Evolutionary conservation across 2,113 vertebrate species (phyloP).

Genomic region (Sorex fumeus): DNA sequence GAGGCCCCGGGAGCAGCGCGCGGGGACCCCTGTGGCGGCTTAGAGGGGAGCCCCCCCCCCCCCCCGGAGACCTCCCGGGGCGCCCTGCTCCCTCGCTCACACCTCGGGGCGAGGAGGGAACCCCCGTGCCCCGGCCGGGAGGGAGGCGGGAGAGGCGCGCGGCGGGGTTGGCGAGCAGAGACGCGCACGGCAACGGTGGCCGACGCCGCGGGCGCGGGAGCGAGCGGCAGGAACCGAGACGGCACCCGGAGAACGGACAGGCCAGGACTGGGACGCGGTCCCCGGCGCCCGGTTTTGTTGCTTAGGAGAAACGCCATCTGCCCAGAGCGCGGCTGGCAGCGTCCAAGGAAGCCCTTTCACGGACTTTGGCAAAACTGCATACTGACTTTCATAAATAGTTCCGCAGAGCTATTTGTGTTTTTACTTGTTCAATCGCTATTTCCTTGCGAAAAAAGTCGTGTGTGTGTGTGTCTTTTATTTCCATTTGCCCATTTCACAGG

Average conservation of each 20-base stretch:
- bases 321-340: background rate
- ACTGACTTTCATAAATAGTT: conserved; percentile 81
- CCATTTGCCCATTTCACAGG: conserved; percentile 52
- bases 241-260: background rate
- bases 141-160: no score
- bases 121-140: rapidly evolving
- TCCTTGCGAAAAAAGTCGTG: background rate
- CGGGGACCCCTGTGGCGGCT: conserved; percentile 57
- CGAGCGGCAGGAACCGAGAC: background rate
- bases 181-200: background rate
- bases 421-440: conserved; percentile 56
- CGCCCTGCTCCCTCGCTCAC: conserved; percentile 84
- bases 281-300: background rate
- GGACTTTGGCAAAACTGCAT: conserved; percentile 77
- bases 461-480: background rate
- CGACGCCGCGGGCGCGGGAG: background rate
- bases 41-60: conserved; percentile 31
- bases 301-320: background rate
- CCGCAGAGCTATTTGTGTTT: conserved; percentile 69
- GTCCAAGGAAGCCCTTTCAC: conserved; percentile 17
- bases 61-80: conserved; percentile 60
- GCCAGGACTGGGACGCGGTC: background rate
- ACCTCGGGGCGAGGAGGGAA: conserved; percentile 72
- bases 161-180: background rate
- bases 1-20: conserved; percentile 63